Conservation (phyloP, 2,888 invertebrate genomes). For the Limnephilus lunatus region DNA sequence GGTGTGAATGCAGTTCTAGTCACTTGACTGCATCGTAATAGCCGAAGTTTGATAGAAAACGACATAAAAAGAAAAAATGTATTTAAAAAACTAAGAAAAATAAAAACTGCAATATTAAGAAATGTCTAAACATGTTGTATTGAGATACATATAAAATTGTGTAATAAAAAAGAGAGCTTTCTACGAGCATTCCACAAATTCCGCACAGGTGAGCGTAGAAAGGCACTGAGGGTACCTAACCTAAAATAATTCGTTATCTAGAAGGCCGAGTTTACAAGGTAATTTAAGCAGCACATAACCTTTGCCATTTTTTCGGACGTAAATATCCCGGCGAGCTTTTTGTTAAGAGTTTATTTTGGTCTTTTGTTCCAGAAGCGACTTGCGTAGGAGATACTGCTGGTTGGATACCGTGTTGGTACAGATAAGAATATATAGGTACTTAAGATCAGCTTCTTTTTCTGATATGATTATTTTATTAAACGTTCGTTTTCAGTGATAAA, state of each 20-base stretch:
- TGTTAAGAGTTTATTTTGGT: not conserved
- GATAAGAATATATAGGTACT: not conserved
- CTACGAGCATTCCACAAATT: not conserved
- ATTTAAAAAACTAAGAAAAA: not conserved
- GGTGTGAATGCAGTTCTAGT: not conserved
- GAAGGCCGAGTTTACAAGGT: constrained; percentile 13
- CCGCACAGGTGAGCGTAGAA: not conserved
- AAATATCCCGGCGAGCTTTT: not conserved
- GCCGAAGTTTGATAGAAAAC: not conserved
- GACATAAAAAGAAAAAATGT: not conserved
- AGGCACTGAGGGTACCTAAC: not conserved
- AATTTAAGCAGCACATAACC: constrained; percentile 20
- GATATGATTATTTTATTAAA: not conserved
- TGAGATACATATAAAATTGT: too few relatives aligned
- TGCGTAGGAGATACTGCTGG: not conserved
- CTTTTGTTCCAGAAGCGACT: not conserved
- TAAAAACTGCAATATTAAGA: not conserved
- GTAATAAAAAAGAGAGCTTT: not conserved
- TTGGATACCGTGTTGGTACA: not conserved
- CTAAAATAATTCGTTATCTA: not conserved
- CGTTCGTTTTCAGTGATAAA: not conserved
- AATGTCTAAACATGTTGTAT: too few relatives aligned
- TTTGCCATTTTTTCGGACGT: not conserved
- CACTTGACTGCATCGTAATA: not conserved
- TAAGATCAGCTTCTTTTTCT: not conserved